Conservation (phyloP, 2,888 invertebrate species). For the Oscheius sp. region DNA sequence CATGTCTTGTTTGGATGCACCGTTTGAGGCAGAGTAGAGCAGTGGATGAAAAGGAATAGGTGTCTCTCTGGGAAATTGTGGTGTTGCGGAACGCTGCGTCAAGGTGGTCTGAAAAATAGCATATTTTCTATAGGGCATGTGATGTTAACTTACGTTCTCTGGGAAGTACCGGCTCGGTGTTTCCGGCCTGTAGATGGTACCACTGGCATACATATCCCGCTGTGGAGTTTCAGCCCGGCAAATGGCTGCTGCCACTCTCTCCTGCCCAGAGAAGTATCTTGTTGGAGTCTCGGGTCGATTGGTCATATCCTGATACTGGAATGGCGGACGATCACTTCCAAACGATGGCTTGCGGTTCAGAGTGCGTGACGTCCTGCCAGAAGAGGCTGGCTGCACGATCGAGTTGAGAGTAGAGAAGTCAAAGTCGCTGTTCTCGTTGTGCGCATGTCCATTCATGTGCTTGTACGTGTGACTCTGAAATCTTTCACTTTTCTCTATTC, state of each 20-base stretch:
- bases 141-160: conserved; percentile 45
- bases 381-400: conserved; percentile 42
- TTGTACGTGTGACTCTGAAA: conserved; percentile 13
- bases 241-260: conserved; percentile 63
- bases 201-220: conserved; percentile 52
- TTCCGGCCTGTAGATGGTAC: conserved; percentile 52
- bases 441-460: conserved; percentile 26
- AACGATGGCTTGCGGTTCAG: conserved; percentile 35
- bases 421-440: conserved; percentile 36
- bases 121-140: background rate
- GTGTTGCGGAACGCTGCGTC: conserved; percentile 82
- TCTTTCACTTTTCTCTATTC: background rate
- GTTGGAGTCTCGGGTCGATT: conserved; percentile 42
- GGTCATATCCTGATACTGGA: conserved; percentile 37
- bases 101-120: conserved; percentile 45
- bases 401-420: conserved; percentile 50
- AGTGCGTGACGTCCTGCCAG: conserved; percentile 26
- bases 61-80: conserved; percentile 84
- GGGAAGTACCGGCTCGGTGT: conserved; percentile 55
- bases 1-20: conserved; percentile 12
- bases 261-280: conserved; percentile 46
- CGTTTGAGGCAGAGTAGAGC: conserved; percentile 59
- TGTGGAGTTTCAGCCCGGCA: conserved; percentile 63
- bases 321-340: conserved; percentile 34
- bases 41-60: conserved; percentile 73